These are phyloP conservation scores for Cynocephalus volans DNA, from an alignment of 2,113 vertebrate species.

Conservation along the genomic window DNA sequence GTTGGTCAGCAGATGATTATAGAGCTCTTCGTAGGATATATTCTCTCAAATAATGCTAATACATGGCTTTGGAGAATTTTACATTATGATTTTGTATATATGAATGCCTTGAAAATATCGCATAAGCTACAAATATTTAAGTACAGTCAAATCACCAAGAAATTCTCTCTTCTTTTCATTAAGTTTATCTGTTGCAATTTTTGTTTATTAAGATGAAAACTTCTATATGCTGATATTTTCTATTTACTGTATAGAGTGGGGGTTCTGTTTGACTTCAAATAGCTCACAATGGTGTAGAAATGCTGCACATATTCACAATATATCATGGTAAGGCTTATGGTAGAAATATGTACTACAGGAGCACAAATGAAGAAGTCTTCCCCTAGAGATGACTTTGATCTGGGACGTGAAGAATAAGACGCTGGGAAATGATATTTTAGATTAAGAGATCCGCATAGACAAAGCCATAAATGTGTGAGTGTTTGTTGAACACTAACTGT, in stretches of 20 bases:
- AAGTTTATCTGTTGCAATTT: not conserved
- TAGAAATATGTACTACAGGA: not conserved
- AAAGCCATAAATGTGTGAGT: not conserved
- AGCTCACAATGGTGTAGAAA: not conserved
- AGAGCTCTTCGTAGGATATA: not conserved
- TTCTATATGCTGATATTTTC: not conserved
- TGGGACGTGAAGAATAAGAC: not conserved
- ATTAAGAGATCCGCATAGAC: not conserved
- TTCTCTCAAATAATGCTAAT: slow-evolving; percentile 29
- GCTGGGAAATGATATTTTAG: not conserved
- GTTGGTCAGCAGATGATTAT: not conserved
- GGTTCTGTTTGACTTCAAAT: not conserved
- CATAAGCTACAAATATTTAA: not conserved
- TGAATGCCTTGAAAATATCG: slow-evolving; percentile 3
- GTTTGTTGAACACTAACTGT: not conserved
- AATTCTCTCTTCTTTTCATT: not conserved
- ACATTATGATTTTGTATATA: not conserved
- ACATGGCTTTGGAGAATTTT: not conserved
- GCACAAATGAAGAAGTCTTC: not conserved
- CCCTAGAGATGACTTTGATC: not conserved
- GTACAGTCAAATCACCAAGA: not conserved
- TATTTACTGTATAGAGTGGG: not conserved
- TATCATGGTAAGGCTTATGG: not conserved
- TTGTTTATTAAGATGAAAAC: not conserved
- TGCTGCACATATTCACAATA: not conserved